Base-by-base conservation (phyloP, 2,113 vertebrate genomes). In the Sterrhoptilus dennistouni region DNA sequence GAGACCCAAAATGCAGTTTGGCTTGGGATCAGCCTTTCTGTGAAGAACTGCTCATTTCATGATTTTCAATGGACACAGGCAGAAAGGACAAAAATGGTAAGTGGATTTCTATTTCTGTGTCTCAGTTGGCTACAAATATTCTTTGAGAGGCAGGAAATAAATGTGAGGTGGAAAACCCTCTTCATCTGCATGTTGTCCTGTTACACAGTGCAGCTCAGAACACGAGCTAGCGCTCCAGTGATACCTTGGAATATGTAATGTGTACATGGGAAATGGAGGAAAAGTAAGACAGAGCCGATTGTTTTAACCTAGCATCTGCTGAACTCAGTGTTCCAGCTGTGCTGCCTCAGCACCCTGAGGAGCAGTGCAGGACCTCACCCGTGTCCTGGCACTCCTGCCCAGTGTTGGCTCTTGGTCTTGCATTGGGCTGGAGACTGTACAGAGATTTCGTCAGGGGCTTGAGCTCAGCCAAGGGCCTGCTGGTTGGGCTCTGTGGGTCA, bases 131-230 rank as follows among this genome's bases (percentile, higher is more conserved):
- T 93, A 77, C 77, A 93, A 91, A 86, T 71, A 85, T 54, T 96
- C 79, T 96, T 95, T 95, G 83, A 96, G 90, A 94, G 87, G 68
- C 85, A 84, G 86, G 91, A 95, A 68, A 97, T 94, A 95, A 92
- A 83, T 8, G 24, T 71, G 83, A 95, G 75, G 80, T 65, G 0
- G 93, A 95, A 96, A 96, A 70, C 94, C 92, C 83, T 92, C 88
- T 87, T 97, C 94, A 85, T 96, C 96, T 97, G 95, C 92, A 74
- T 85, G 76, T 92, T 97, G 86, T 77, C 72, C 77, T 90, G 86
- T 97, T 96, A 95, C 8, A 72, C 78, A 94, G 74, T 7, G 5
- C 16, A 49, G 65, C 50, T 89, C 20, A 13, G 40, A 89, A 90
- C 24, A 60, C 7, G 17, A 83, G 72, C 61, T 31, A 68, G 53